Percentiles rank a stretch among this genome's conserved stretches.
These are phyloP conservation scores for Drosophila anomalata DNA, from an alignment of 2,888 invertebrate species.

Conservation along the genomic window DNA sequence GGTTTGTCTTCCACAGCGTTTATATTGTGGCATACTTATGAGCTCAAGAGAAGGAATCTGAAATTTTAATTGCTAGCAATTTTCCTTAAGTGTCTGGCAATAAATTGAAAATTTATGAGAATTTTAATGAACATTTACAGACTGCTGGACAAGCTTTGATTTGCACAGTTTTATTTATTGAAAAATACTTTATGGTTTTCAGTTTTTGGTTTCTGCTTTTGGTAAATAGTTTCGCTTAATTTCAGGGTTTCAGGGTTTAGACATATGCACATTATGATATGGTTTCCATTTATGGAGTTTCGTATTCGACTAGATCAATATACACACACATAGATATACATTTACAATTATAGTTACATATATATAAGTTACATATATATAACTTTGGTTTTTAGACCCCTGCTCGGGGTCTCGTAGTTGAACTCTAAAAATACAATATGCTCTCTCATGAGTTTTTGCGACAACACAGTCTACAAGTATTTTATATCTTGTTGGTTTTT, in stretches of 20 bases:
- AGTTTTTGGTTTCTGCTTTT: constrained; percentile 25
- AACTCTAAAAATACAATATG: constrained; percentile 64
- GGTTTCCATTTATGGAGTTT: constrained; percentile 56
- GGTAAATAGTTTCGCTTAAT: constrained; percentile 59
- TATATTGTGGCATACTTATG: constrained; percentile 23
- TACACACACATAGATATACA: constrained; percentile 38
- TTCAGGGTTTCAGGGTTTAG: constrained; percentile 37
- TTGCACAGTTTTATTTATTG: constrained; percentile 52
- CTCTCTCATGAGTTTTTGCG: constrained; percentile 7
- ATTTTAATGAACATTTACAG: constrained; percentile 33
- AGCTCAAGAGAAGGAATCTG: constrained; percentile 14
- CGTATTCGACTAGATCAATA: constrained; percentile 35
- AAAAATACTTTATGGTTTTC: constrained; percentile 59
- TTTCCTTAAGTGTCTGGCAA: constrained; percentile 42
- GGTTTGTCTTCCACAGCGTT: constrained; percentile 8
- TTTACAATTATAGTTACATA: constrained; percentile 31
- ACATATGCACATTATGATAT: constrained; percentile 75
- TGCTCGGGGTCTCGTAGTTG: constrained; percentile 54
- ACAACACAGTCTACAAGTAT: constrained; percentile 37
- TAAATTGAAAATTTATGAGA: constrained; percentile 33
- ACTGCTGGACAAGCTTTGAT: constrained; percentile 43
- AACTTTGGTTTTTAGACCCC: constrained; percentile 62
- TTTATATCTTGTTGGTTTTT: constrained; percentile 26
- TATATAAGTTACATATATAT: constrained; percentile 21
- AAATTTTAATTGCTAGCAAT: constrained; percentile 40